These are phyloP conservation scores for Uropsilus gracilis DNA, from an alignment of 2,113 vertebrate genomes.

Conservation along the genomic window DNA sequence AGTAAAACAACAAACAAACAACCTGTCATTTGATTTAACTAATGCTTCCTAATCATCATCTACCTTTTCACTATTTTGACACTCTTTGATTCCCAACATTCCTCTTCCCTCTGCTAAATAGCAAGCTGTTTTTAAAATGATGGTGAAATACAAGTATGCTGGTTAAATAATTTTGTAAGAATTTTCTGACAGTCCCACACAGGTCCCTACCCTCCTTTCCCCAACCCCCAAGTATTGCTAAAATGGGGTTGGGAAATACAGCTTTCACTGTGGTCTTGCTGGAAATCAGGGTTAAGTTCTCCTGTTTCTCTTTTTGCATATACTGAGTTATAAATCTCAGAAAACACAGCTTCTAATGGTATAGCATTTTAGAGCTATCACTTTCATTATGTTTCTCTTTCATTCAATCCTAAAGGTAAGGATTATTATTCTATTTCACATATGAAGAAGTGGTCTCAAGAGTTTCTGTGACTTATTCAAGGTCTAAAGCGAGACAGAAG, in stretches of 20 bases:
- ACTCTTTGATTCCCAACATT: slow-evolving; percentile 41
- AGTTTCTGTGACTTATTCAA: background rate
- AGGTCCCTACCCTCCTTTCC: background rate
- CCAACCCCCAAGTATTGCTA: background rate
- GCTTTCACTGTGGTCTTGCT: background rate
- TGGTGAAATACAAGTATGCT: background rate
- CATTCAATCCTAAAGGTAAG: background rate
- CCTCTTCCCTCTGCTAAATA: background rate
- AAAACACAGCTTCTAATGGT: background rate
- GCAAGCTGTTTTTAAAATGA: slow-evolving; percentile 9
- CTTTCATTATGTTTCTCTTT: background rate
- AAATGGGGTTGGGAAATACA: background rate
- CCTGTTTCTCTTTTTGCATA: background rate
- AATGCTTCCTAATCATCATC: background rate
- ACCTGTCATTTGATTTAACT: background rate
- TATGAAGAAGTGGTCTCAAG: background rate
- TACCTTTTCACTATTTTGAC: slow-evolving; percentile 32
- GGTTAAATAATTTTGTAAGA: slow-evolving; percentile 49
- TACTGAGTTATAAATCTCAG: background rate
- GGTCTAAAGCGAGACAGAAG: background rate
- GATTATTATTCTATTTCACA: background rate
- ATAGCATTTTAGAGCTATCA: background rate
- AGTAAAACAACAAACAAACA: background rate
- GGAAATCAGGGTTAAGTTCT: background rate
- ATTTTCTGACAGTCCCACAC: background rate